phyloP scores from a whole-genome alignment of 2,113 vertebrate genomes.

The Salvelinus alpinus region DNA sequence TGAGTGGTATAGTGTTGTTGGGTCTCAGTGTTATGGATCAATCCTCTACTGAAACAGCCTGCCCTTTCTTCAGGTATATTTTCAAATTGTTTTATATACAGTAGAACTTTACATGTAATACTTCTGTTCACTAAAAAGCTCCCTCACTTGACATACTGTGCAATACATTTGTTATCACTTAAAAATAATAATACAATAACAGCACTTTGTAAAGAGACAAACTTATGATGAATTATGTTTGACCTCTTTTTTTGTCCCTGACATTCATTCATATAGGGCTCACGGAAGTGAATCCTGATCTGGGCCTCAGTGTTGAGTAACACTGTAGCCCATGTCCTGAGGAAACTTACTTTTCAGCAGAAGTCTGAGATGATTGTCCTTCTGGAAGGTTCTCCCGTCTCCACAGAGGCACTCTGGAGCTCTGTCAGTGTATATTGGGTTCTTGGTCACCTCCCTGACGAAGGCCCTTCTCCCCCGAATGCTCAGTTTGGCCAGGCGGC shows the following conservation, averaged over 20 bases:
- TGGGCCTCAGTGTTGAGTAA: slow-evolving; percentile 10
- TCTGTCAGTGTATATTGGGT: no score
- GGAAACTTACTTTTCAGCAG: slow-evolving; percentile 70
- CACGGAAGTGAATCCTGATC: not conserved
- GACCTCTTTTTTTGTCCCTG: not conserved
- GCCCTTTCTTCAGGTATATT: slow-evolving; percentile 6
- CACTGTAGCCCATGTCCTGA: slow-evolving; percentile 63
- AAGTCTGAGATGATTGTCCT: slow-evolving; percentile 55
- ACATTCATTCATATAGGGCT: not conserved
- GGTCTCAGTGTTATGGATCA: slow-evolving; percentile 35
- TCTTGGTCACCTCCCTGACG: no score
- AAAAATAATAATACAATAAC: slow-evolving; percentile 23
- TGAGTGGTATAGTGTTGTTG: slow-evolving; percentile 26
- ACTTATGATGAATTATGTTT: not conserved
- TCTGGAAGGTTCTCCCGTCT: no score
- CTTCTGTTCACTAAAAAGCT: not conserved
- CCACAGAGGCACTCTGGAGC: no score
- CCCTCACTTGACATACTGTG: no score
- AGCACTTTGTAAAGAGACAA: not conserved
- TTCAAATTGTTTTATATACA: not conserved
- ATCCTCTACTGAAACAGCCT: slow-evolving; percentile 1
- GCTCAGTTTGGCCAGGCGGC: no score
- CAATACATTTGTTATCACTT: not conserved
- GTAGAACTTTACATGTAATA: not conserved
- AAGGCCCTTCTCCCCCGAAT: no score